These are phyloP conservation scores for Trichosurus vulpecula DNA, from an alignment of 2,797 vertebrate genomes.

Conservation along the genomic window DNA sequence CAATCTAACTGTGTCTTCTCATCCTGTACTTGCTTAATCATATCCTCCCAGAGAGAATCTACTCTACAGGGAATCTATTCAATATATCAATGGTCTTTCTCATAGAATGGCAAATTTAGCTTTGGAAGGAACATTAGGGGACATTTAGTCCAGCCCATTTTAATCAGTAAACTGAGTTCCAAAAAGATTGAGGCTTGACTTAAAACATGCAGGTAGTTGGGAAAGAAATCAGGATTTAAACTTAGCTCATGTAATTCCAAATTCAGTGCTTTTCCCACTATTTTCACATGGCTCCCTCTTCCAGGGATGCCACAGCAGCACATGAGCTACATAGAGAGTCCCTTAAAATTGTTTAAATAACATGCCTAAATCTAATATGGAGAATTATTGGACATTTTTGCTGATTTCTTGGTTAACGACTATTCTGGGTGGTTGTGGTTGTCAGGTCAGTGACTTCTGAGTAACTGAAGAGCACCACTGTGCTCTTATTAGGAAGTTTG, in stretches of 20 bases:
- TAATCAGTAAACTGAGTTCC: not conserved
- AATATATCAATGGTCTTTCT: not conserved
- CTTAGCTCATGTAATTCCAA: not conserved
- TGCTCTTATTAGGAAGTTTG: slow-evolving; percentile 52
- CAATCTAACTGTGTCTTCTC: not conserved
- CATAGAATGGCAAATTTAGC: not conserved
- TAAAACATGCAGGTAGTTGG: not conserved
- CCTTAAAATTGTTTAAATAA: not conserved
- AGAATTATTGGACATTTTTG: not conserved
- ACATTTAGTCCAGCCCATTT: not conserved
- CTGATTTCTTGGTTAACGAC: accelerated
- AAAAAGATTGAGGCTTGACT: not conserved
- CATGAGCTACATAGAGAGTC: not conserved
- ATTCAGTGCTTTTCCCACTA: not conserved
- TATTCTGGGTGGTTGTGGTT: not conserved
- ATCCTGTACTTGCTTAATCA: not conserved
- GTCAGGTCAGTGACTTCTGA: not conserved
- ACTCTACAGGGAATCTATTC: not conserved
- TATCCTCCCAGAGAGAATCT: not conserved
- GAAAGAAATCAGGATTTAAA: not conserved
- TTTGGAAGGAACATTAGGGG: not conserved
- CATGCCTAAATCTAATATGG: not conserved
- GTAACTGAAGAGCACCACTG: accelerated
- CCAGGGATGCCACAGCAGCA: not conserved
- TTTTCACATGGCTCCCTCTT: not conserved